Evolutionary conservation across 2,888 invertebrate genomes (phyloP).

Genomic region (Drosophila infuscata): DNA sequence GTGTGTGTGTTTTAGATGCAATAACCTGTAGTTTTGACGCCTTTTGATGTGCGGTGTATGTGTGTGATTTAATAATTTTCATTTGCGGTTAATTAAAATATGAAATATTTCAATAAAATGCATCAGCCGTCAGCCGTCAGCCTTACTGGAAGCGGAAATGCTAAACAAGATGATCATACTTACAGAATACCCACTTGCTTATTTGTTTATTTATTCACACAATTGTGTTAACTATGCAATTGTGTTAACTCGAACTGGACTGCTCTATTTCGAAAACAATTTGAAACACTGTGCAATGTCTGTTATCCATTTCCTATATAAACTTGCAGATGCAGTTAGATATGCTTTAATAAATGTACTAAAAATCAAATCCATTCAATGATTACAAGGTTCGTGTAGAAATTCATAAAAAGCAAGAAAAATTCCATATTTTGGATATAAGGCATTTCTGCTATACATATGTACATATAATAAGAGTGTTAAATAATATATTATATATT

Average conservation of each 20-base stretch:
- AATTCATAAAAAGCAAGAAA: background rate
- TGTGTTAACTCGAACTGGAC: background rate
- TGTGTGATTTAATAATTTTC: conserved; percentile 48
- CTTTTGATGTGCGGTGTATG: conserved; percentile 9
- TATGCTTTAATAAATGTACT: background rate
- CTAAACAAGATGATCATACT: conserved; percentile 18
- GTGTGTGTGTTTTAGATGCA: conserved; percentile 39
- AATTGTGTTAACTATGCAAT: conserved; percentile 21
- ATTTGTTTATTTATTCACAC: conserved; percentile 14
- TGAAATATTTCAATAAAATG: conserved; percentile 67
- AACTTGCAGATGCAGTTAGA: background rate
- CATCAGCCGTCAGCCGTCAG: conserved; percentile 5
- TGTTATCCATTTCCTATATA: too few relatives aligned
- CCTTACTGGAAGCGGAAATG: conserved; percentile 19
- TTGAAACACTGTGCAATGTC: background rate
- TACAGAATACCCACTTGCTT: conserved; percentile 9
- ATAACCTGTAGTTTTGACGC: conserved; percentile 51
- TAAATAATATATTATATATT: background rate
- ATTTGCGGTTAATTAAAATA: conserved; percentile 72
- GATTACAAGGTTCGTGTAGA: background rate
- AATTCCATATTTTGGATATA: background rate
- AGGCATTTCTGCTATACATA: background rate
- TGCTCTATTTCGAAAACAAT: background rate
- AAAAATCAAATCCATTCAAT: background rate
- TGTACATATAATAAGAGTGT: background rate